Percentiles rank a stretch among this genome's conserved stretches.
These are phyloP conservation scores for Tupaia chinensis DNA, from an alignment of 2,113 vertebrate species.

Conservation along the genomic window DNA sequence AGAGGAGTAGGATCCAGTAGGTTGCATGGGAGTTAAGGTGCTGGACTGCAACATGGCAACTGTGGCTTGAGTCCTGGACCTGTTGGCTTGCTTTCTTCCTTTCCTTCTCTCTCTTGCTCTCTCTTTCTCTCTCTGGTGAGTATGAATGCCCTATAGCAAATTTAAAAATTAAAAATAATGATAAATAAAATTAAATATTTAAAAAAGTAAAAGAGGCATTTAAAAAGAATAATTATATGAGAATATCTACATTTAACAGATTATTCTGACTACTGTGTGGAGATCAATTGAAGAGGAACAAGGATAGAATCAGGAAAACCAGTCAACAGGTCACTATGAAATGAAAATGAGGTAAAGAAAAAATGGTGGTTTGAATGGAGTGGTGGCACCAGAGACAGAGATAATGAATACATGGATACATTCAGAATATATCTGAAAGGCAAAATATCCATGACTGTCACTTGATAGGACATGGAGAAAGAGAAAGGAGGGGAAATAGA, in stretches of 20 bases:
- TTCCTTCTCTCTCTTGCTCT: no score
- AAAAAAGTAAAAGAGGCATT: no score
- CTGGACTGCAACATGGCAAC: no score
- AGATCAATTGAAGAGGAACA: not conserved
- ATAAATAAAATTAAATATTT: no score
- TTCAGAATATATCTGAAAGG: not conserved
- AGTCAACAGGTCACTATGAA: conserved; percentile 2
- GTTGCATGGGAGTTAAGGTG: no score
- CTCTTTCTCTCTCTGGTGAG: no score
- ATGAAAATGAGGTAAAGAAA: conserved; percentile 36
- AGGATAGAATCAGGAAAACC: not conserved
- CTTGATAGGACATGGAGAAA: not conserved
- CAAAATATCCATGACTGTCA: conserved; percentile 42
- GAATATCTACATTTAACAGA: not conserved
- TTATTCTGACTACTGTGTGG: not conserved
- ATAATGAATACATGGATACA: not conserved
- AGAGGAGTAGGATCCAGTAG: no score
- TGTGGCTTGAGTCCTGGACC: no score
- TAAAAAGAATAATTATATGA: not conserved
- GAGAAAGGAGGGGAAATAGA: not conserved
- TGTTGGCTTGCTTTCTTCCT: no score
- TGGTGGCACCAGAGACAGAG: not conserved
- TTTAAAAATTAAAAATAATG: no score
- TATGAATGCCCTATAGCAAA: no score
- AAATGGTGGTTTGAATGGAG: not conserved